phyloP scores from a whole-genome alignment of 2,797 vertebrate genomes.

The Sebastiscus tertius region DNA sequence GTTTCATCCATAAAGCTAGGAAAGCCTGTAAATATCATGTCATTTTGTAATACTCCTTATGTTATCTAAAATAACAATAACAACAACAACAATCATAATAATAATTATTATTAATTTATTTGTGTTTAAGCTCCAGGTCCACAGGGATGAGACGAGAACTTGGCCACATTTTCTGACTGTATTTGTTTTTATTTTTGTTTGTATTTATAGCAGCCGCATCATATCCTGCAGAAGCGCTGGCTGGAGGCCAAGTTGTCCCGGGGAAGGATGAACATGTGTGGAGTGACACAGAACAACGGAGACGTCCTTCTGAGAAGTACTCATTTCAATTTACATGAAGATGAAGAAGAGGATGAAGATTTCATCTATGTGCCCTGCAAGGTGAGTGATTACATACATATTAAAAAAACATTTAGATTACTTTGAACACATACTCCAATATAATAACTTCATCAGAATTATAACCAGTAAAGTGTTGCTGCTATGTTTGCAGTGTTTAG shows the following conservation, averaged over 20 bases:
- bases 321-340: constrained; percentile 44
- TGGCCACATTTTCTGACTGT: neutral
- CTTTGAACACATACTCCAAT: neutral
- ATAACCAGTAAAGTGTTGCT: neutral
- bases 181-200: neutral
- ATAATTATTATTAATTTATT: neutral
- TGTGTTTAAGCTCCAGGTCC: neutral
- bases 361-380: constrained; percentile 87
- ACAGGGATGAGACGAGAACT: neutral
- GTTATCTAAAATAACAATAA: too few species aligned
- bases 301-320: constrained; percentile 35
- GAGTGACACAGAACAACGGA: constrained; percentile 72
- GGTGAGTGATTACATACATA: constrained; percentile 70
- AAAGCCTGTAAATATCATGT: too few species aligned
- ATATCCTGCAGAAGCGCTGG: constrained; percentile 89
- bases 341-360: constrained; percentile 80
- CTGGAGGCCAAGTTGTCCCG: constrained; percentile 88
- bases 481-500: constrained; percentile 80
- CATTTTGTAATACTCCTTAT: too few species aligned
- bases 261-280: constrained; percentile 74
- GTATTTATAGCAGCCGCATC: constrained; percentile 86
- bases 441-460: neutral
- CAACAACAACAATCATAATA: too few species aligned
- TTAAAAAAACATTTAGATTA: neutral
- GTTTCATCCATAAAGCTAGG: too few species aligned